Conservation (phyloP, 2,113 vertebrate species). For the Sylvietta virens region DNA sequence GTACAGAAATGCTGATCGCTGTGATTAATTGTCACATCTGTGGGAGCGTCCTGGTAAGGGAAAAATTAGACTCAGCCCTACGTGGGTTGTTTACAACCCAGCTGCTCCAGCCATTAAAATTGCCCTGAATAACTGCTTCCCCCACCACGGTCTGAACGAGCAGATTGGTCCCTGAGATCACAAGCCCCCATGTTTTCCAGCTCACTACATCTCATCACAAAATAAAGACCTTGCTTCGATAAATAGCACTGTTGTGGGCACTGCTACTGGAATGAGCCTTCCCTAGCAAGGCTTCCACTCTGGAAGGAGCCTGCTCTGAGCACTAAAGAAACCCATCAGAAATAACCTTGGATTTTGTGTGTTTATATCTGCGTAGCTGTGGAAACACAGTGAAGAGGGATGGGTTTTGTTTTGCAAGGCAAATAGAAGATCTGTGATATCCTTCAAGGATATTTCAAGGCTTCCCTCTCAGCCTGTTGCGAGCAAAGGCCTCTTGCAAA, state of each 20-base stretch:
- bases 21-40: slow-evolving; percentile 54
- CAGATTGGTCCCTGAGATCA: slow-evolving; percentile 20
- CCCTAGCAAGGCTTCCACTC: neutral
- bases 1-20: neutral
- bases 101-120: slow-evolving; percentile 66
- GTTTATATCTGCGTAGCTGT: slow-evolving; percentile 41
- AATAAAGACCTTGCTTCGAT: neutral
- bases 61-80: slow-evolving; percentile 23
- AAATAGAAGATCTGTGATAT: neutral
- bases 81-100: slow-evolving; percentile 64
- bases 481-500: slow-evolving; percentile 40
- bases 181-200: neutral
- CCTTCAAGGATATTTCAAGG: neutral
- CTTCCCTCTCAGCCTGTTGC: slow-evolving; percentile 9
- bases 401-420: neutral
- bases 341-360: slow-evolving; percentile 43
- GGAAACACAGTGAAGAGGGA: neutral
- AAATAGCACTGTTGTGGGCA: slow-evolving; percentile 3
- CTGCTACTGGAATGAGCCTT: slow-evolving; percentile 13
- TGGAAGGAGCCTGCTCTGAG: slow-evolving; percentile 3
- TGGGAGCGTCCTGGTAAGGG: slow-evolving; percentile 3
- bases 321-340: slow-evolving; percentile 27
- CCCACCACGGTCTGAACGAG: slow-evolving; percentile 9
- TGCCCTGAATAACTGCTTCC: slow-evolving; percentile 9
- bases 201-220: neutral